Evolutionary conservation across 2,113 vertebrate genomes (phyloP), one percentile per base, ranked within the genome.

Genomic region (Rhinoderma darwinii): DNA sequence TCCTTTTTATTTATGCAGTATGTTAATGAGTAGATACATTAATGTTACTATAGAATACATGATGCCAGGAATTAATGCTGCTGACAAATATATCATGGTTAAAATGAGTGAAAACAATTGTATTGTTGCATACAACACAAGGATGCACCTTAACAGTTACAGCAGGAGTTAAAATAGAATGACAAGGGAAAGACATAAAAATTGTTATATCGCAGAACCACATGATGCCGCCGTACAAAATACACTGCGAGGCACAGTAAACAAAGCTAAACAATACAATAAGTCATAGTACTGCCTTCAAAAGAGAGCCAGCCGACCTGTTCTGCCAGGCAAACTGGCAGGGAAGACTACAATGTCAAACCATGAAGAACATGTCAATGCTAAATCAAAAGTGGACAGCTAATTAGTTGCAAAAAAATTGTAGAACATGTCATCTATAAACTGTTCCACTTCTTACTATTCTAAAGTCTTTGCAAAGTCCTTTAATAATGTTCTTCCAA

Each of bases 101-200:
- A 51, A n/a, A n/a, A n/a, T n/a, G n/a, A n/a, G n/a, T n/a, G n/a
- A n/a, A n/a, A n/a, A n/a, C n/a, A n/a, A n/a, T n/a, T n/a, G n/a
- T 77, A 51, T 32, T 32, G 15, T 77, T 30, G 5, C 30, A 78
- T 78, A 78, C 17, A 63, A 15, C 35, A 61, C 51, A 80, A 59
- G 78, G 30, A 43, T 25, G 25, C 25, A 81, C 37, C 51, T 43
- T 39, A 37, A 41, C 32, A 41, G 20, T 59, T 39, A 81, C 78
- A 81, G 78, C 78, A 81, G 78, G 56, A 81, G 37, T 61, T 81
- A 61, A 81, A 61, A 81, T 81, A 81, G 51, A 63, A 37, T 61
- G 56, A 81, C 78, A 81, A 81, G 78, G 37, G 50, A 56, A 78
- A 78, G 30, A 54, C 76, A 78, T 32, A 50, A 78, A 50, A 78